A percentile compares a stretch with the other conserved stretches of the same genome.
Evolutionary conservation across 2,797 vertebrate genomes (phyloP).

Genomic region (Limnodromus scolopaceus): DNA sequence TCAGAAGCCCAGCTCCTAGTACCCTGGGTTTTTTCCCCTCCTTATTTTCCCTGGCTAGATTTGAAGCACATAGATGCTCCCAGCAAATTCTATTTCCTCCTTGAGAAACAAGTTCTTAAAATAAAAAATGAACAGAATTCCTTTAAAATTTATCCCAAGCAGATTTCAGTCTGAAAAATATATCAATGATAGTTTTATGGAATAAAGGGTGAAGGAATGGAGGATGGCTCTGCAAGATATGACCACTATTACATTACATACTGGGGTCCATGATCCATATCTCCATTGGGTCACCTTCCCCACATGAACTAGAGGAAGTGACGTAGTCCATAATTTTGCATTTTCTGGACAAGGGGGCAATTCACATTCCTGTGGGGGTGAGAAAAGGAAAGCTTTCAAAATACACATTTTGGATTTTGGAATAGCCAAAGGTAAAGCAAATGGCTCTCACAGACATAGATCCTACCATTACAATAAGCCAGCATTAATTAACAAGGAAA

Average conservation of each 20-base stretch:
- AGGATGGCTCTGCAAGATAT: background rate
- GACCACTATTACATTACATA: slow-evolving; percentile 75
- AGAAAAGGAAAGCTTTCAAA: background rate
- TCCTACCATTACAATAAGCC: background rate
- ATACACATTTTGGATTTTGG: background rate
- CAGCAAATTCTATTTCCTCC: background rate
- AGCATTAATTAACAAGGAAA: background rate
- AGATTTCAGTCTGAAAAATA: background rate
- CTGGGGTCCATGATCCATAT: slow-evolving; percentile 95
- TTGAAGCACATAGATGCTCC: background rate
- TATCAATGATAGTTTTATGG: background rate
- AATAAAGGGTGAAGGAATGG: background rate
- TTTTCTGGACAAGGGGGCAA: slow-evolving; percentile 81
- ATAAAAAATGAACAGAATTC: background rate
- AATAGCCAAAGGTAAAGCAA: background rate
- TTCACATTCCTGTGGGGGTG: slow-evolving; percentile 86
- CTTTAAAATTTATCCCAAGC: background rate
- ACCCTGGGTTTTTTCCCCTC: background rate
- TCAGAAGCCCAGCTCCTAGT: background rate
- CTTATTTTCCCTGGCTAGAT: background rate
- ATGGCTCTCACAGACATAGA: background rate
- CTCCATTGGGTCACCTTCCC: slow-evolving; percentile 89
- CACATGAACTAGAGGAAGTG: slow-evolving; percentile 76
- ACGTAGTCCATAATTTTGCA: slow-evolving; percentile 79
- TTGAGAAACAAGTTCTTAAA: background rate